Conservation (phyloP, 2,888 invertebrate genomes). For the Epirrhoe alternata region DNA sequence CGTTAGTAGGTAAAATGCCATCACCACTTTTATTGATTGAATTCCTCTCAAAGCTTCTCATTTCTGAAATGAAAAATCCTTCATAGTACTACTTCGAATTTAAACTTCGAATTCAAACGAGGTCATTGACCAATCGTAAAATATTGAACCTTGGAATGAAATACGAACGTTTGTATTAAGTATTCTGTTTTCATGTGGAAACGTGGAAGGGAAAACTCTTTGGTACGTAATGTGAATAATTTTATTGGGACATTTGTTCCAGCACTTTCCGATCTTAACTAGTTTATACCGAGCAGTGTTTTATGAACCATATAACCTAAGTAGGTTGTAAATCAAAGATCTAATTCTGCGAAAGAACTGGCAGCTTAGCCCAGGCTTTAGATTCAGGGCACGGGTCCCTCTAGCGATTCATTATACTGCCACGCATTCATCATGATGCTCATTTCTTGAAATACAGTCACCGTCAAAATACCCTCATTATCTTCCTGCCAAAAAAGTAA, state of each 20-base stretch:
- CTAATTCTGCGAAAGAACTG: conserved; percentile 32
- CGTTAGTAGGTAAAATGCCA: too few relatives aligned
- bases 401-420: conserved; percentile 42
- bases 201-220: too few relatives aligned
- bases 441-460: conserved; percentile 31
- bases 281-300: background rate
- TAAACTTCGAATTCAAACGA: too few relatives aligned
- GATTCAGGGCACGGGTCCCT: conserved; percentile 39
- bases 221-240: background rate
- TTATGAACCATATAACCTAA: conserved; percentile 35
- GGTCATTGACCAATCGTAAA: too few relatives aligned
- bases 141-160: too few relatives aligned
- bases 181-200: too few relatives aligned
- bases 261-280: background rate
- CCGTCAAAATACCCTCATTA: background rate
- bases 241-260: background rate
- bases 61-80: too few relatives aligned
- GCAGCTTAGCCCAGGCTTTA: conserved; percentile 32
- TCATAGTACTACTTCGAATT: too few relatives aligned
- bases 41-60: too few relatives aligned
- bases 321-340: conserved; percentile 32
- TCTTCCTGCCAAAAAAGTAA: too few relatives aligned
- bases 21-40: too few relatives aligned
- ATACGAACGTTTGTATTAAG: too few relatives aligned
- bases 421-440: conserved; percentile 42